These are phyloP conservation scores for Alligator sinensis DNA, from an alignment of 2,113 vertebrate species.

Conservation along the genomic window DNA sequence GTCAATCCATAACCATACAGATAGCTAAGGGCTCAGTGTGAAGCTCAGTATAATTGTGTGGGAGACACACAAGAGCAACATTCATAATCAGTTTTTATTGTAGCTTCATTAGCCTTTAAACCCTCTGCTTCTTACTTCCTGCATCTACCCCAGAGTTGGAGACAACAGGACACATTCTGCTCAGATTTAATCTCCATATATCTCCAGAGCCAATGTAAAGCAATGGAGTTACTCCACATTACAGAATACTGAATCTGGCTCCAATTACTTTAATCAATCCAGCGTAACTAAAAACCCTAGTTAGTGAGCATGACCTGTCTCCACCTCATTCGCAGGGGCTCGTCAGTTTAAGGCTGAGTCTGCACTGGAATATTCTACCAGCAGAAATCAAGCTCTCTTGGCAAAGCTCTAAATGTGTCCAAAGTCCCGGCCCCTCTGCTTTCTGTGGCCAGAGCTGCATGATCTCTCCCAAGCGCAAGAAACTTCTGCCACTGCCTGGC, in stretches of 20 bases:
- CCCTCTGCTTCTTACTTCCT: not conserved
- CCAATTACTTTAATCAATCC: too few species aligned
- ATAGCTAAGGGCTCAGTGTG: not conserved
- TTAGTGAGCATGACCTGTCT: too few species aligned
- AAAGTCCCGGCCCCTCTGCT: too few species aligned
- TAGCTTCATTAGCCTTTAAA: not conserved
- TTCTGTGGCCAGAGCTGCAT: too few species aligned
- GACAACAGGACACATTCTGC: not conserved
- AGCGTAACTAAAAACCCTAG: too few species aligned
- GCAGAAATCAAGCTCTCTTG: too few species aligned
- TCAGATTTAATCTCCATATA: fast-evolving
- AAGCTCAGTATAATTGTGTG: not conserved
- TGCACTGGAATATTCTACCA: too few species aligned
- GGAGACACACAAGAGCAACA: not conserved
- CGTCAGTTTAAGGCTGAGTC: too few species aligned
- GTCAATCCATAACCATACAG: not conserved
- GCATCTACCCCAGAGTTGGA: not conserved
- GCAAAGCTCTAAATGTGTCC: too few species aligned
- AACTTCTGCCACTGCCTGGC: too few species aligned
- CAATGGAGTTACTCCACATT: not conserved
- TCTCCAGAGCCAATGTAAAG: not conserved
- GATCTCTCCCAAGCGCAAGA: too few species aligned
- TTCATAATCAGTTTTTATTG: constrained; percentile 3
- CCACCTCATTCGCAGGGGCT: too few species aligned
- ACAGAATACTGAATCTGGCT: not conserved